phyloP scores from a whole-genome alignment of 2,113 vertebrate genomes.

The Phainopepla nitens region DNA sequence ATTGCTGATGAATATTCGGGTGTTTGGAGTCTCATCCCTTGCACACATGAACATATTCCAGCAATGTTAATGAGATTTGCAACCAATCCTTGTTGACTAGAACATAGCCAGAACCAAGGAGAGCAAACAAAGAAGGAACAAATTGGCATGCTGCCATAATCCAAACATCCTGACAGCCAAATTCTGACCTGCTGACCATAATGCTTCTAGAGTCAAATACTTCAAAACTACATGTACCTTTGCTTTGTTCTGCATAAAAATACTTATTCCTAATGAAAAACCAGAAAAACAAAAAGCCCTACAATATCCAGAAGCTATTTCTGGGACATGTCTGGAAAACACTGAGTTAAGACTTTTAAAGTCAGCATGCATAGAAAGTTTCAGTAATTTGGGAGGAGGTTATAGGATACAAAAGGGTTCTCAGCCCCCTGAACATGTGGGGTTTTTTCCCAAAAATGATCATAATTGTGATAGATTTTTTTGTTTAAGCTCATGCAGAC shows the following conservation, averaged over 20 bases:
- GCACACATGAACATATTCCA: not conserved
- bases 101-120: not conserved
- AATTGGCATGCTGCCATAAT: not conserved
- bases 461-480: not conserved
- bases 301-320: not conserved
- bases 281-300: fast-evolving
- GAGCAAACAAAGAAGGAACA: not conserved
- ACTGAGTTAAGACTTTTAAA: not conserved
- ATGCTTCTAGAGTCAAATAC: not conserved
- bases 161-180: not conserved
- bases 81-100: not conserved
- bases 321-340: not conserved
- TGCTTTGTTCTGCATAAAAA: not conserved
- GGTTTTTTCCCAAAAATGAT: not conserved
- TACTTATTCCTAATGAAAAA: not conserved
- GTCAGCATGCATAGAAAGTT: not conserved
- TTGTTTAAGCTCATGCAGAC: not conserved
- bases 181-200: not conserved
- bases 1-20: not conserved
- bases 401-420: not conserved
- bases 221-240: not conserved
- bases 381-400: not conserved
- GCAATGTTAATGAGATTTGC: not conserved
- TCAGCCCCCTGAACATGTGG: not conserved
- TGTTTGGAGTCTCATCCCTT: not conserved